Evolutionary conservation across 2,113 vertebrate genomes (phyloP).

Genomic region (Nanorana parkeri): DNA sequence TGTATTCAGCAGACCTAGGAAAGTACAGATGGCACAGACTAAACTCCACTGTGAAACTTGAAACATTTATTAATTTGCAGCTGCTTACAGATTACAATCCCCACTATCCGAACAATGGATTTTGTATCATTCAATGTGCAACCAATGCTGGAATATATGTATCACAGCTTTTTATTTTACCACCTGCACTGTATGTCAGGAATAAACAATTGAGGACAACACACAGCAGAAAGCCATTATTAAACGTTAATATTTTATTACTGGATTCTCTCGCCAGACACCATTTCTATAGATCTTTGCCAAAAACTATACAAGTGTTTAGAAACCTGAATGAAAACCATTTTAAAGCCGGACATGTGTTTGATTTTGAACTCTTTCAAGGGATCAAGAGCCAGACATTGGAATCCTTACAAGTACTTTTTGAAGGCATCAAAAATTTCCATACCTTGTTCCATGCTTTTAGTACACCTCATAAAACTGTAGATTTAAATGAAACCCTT

Average conservation of each 20-base stretch:
- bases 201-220: not conserved
- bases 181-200: slow-evolving; percentile 23
- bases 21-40: slow-evolving; percentile 46
- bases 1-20: slow-evolving; percentile 40
- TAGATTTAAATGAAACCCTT: slow-evolving; percentile 50
- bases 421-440: slow-evolving; percentile 37
- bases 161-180: slow-evolving; percentile 58
- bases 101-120: slow-evolving; percentile 45
- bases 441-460: slow-evolving; percentile 16
- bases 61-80: slow-evolving; percentile 29
- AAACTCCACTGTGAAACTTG: slow-evolving; percentile 42
- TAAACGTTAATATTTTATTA: slow-evolving; percentile 59
- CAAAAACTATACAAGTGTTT: slow-evolving; percentile 54
- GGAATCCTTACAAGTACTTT: slow-evolving; percentile 59
- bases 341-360: slow-evolving; percentile 50
- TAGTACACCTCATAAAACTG: slow-evolving; percentile 14
- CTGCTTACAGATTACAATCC: not conserved
- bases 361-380: slow-evolving; percentile 59
- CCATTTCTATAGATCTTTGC: slow-evolving; percentile 57
- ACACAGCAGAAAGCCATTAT: not conserved
- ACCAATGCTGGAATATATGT: slow-evolving; percentile 14
- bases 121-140: slow-evolving; percentile 55
- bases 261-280: slow-evolving; percentile 59
- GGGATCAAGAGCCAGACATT: slow-evolving; percentile 57
- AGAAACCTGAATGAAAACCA: slow-evolving; percentile 39